These are phyloP conservation scores for Cladopsammia gracilis DNA, from an alignment of 64 coral and sea anemone species.

Conservation along the genomic window DNA sequence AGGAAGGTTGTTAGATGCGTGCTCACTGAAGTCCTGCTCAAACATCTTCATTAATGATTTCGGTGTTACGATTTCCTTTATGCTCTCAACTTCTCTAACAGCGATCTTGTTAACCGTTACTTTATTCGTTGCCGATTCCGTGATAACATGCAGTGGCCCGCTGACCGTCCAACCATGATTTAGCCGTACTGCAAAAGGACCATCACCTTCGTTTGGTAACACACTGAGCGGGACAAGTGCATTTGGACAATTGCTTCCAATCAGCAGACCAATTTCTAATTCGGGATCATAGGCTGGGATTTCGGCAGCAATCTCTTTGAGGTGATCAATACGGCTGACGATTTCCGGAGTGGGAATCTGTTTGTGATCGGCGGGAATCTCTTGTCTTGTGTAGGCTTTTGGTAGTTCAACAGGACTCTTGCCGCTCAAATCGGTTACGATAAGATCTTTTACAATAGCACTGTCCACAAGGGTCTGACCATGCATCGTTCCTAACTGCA, in stretches of 20 bases:
- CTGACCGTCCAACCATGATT: conserved; percentile 78
- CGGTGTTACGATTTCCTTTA: conserved; percentile 34
- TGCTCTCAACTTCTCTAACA: conserved; percentile 42
- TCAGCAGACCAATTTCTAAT: conserved; percentile 67
- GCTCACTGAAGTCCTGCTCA: conserved; percentile 61
- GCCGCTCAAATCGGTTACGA: conserved; percentile 58
- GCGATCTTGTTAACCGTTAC: conserved; percentile 54
- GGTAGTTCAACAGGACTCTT: conserved; percentile 63
- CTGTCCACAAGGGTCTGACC: conserved; percentile 55
- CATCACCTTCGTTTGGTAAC: conserved; percentile 58
- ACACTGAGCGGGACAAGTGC: conserved; percentile 79
- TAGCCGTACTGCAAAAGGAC: conserved; percentile 76
- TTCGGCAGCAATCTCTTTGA: conserved; percentile 30
- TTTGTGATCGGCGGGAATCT: conserved; percentile 65
- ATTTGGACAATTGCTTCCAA: conserved; percentile 74
- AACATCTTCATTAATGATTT: conserved; percentile 51
- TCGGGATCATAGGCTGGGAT: conserved; percentile 68
- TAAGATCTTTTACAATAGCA: conserved; percentile 49
- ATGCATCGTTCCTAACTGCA: conserved; percentile 79
- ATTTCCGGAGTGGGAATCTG: conserved; percentile 72
- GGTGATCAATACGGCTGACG: conserved; percentile 37
- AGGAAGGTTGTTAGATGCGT: not conserved
- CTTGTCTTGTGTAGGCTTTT: conserved; percentile 54
- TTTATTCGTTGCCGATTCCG: not conserved
- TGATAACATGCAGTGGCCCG: conserved; percentile 22